Evolutionary conservation across 2,888 invertebrate species (phyloP).

Genomic region (Scelioninae gen. 1): DNA sequence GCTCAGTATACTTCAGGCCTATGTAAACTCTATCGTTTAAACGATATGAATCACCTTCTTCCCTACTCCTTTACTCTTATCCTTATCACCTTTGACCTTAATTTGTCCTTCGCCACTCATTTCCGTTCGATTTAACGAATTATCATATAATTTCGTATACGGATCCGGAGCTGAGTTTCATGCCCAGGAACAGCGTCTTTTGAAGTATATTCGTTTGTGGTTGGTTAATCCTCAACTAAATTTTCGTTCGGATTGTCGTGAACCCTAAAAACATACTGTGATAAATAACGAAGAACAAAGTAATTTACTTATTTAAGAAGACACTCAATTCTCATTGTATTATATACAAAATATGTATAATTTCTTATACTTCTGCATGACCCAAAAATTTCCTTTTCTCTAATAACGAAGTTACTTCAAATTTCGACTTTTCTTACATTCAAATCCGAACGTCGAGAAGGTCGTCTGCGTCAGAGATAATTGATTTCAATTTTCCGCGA

Average conservation of each 20-base stretch:
- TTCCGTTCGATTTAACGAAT: slow-evolving; percentile 31
- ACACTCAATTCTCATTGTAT: too few relatives aligned
- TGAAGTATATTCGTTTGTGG: slow-evolving; percentile 51
- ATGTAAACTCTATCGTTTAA: slow-evolving; percentile 73
- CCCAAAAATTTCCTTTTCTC: too few relatives aligned
- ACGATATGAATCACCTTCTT: slow-evolving; percentile 44
- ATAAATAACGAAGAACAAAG: slow-evolving; percentile 56
- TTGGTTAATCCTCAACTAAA: neutral
- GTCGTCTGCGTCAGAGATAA: neutral
- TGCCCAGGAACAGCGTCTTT: slow-evolving; percentile 23
- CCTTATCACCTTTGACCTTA: slow-evolving; percentile 20
- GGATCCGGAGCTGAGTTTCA: slow-evolving; percentile 27
- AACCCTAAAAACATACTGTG: slow-evolving; percentile 57
- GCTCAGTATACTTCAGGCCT: slow-evolving; percentile 80
- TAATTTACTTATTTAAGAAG: slow-evolving; percentile 34
- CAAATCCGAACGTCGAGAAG: neutral
- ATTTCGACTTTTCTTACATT: slow-evolving; percentile 13
- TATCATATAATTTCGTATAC: slow-evolving; percentile 13
- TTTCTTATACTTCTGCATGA: too few relatives aligned
- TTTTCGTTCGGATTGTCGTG: slow-evolving; percentile 12
- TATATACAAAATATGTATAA: too few relatives aligned
- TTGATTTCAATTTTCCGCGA: slow-evolving; percentile 5
- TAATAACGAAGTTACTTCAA: slow-evolving; percentile 46
- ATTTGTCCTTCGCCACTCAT: slow-evolving; percentile 55
- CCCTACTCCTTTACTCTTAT: slow-evolving; percentile 44